Conservation (phyloP, 1,140 invertebrate species). For the Drosophila albomicans region DNA sequence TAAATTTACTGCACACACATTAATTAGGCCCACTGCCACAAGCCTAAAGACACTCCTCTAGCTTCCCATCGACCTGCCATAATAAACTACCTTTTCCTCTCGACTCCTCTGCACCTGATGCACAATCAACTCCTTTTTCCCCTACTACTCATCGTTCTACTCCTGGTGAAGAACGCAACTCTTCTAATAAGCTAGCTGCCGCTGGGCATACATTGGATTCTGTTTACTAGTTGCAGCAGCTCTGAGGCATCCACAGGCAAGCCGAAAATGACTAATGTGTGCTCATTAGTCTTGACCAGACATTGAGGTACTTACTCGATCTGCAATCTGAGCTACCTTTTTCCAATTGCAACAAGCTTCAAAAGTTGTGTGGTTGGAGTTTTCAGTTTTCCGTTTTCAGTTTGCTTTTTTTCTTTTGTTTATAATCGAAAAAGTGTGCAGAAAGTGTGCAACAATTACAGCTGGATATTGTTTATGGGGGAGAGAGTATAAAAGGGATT, state of each 20-base stretch:
- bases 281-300: slow-evolving; percentile 57
- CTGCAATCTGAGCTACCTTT: neutral
- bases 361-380: neutral
- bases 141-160: neutral
- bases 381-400: slow-evolving; percentile 9
- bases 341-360: slow-evolving; percentile 2
- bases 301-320: slow-evolving; percentile 25
- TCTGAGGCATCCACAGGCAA: slow-evolving; percentile 9
- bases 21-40: slow-evolving; percentile 65
- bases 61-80: slow-evolving; percentile 11
- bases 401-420: slow-evolving; percentile 16
- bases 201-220: slow-evolving; percentile 16
- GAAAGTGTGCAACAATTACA: slow-evolving; percentile 44
- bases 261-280: slow-evolving; percentile 54
- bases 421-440: slow-evolving; percentile 33
- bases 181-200: slow-evolving; percentile 39
- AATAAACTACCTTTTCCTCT: slow-evolving; percentile 9
- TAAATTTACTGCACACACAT: slow-evolving; percentile 74
- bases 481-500: slow-evolving; percentile 51
- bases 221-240: neutral
- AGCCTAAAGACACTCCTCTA: slow-evolving; percentile 46
- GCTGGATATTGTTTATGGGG: slow-evolving; percentile 3
- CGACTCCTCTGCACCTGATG: neutral
- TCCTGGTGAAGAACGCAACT: slow-evolving; percentile 18
- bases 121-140: neutral